Evolutionary conservation across 2,113 vertebrate species (phyloP), one percentile per base, ranked within the genome.

Genomic region (Ginglymostoma cirratum): DNA sequence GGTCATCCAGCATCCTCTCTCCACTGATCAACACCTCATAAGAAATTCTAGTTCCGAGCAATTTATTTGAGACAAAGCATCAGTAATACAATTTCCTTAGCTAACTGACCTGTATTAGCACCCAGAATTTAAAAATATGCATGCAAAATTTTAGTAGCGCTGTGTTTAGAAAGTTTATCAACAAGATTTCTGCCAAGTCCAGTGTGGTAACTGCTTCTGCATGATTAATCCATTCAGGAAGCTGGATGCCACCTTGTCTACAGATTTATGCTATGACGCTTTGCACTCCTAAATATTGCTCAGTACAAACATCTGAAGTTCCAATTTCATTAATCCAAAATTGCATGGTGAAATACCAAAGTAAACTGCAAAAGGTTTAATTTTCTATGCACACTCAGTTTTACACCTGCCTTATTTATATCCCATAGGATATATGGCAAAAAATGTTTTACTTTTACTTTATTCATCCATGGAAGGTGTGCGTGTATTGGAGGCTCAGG

Each of bases 361-460:
- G 70, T 72, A 72, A 72, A 8, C 24, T 30, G 70, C 24, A 76
- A 10, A 34, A 10, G 30, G 72, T 12, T 30, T 90, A 52, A 21
- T n/a, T 93, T 65, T 65, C 52, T 30, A 6, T 93, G 10, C 34
- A 38, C 52, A 67, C 34, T n/a, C 65, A n/a, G n/a, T 27, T 14
- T 70, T n/a, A 42, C 30, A 21, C 45, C 69, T 72, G 3, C 45
- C 67, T 67, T 42, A 76, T 48, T 48, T 48, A 48, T 48, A 48
- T 45, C 52, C 65, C 48, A 69, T 38, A 69, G 14, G n/a, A 14
- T 38, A 45, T 38, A 15, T 8, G 55, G 27, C 48, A 93, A 69
- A 98, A 98, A 98, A 5, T 12, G 19, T 1, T 52, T 1, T 2
- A 30, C 34, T 95, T 95, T 95, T 61, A 10, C 12, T 61, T 61